A percentile compares a stretch with the other conserved stretches of the same genome.
Evolutionary conservation across 2,888 invertebrate genomes (phyloP).

Genomic region (Scaptomyza flava): DNA sequence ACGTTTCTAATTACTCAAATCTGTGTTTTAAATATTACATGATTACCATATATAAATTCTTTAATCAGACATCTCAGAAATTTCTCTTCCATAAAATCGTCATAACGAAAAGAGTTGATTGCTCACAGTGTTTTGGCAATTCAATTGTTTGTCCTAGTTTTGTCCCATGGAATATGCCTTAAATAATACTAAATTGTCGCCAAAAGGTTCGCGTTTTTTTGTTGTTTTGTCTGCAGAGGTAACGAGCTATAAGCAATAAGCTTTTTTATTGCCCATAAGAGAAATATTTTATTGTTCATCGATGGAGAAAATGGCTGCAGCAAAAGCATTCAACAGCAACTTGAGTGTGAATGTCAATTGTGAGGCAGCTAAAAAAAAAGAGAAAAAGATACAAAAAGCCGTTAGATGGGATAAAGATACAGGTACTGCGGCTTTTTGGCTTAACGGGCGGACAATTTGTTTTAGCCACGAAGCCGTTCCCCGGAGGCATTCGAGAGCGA

Average conservation of each 20-base stretch:
- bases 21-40: neutral
- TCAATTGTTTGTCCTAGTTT: neutral
- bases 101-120: slow-evolving; percentile 15
- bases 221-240: slow-evolving; percentile 19
- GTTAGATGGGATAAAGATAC: slow-evolving; percentile 4
- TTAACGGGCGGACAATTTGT: slow-evolving; percentile 68
- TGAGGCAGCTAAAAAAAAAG: slow-evolving; percentile 33
- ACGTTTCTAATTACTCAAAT: neutral
- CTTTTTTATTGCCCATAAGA: slow-evolving; percentile 77
- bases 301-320: slow-evolving; percentile 43
- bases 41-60: neutral
- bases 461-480: slow-evolving; percentile 59
- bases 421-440: slow-evolving; percentile 27
- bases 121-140: slow-evolving; percentile 6
- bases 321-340: slow-evolving; percentile 39
- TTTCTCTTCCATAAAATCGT: neutral
- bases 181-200: slow-evolving; percentile 36
- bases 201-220: slow-evolving; percentile 40
- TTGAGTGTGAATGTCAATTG: slow-evolving; percentile 59
- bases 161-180: slow-evolving; percentile 6
- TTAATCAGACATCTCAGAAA: neutral
- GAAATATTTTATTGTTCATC: slow-evolving; percentile 78
- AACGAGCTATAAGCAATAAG: slow-evolving; percentile 51
- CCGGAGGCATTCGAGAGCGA: slow-evolving; percentile 79
- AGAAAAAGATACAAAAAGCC: slow-evolving; percentile 18